Percentiles rank a stretch among this genome's conserved stretches.
phyloP scores from a whole-genome alignment of 2,113 vertebrate genomes.

The Chaetodon trifascialis region DNA sequence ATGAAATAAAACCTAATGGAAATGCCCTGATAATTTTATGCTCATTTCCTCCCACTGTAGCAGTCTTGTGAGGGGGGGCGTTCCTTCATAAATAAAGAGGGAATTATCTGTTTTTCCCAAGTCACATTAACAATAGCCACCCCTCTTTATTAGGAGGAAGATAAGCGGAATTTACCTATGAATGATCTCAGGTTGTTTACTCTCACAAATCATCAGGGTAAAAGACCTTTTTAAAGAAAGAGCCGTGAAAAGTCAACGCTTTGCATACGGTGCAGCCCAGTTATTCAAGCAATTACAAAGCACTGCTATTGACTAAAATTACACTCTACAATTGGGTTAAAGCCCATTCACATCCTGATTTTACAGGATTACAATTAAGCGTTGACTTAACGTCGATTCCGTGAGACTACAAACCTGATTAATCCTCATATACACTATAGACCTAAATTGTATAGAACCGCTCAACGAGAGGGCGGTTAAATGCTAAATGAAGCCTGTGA shows the following conservation, averaged over 20 bases:
- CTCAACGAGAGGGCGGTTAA: constrained; percentile 52
- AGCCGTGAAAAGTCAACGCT: constrained; percentile 52
- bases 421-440: constrained; percentile 43
- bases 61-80: constrained; percentile 42
- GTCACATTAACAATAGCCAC: constrained; percentile 68
- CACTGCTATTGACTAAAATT: constrained; percentile 50
- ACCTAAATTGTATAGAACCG: constrained; percentile 58
- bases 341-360: constrained; percentile 52
- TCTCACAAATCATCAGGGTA: constrained; percentile 57
- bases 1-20: constrained; percentile 61
- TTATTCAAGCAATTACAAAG: constrained; percentile 48
- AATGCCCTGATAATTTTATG: constrained; percentile 62
- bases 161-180: constrained; percentile 78
- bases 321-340: constrained; percentile 58
- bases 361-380: constrained; percentile 68
- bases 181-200: constrained; percentile 73
- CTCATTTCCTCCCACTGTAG: constrained; percentile 54
- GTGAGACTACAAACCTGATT: constrained; percentile 61
- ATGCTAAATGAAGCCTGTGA: constrained; percentile 66
- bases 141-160: constrained; percentile 52
- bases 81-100: constrained; percentile 53
- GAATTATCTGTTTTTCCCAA: constrained; percentile 60
- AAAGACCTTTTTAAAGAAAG: constrained; percentile 43
- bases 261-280: constrained; percentile 45
- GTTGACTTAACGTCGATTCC: constrained; percentile 61